Conservation (phyloP, 2,888 invertebrate genomes). For the Gari tellinella region DNA sequence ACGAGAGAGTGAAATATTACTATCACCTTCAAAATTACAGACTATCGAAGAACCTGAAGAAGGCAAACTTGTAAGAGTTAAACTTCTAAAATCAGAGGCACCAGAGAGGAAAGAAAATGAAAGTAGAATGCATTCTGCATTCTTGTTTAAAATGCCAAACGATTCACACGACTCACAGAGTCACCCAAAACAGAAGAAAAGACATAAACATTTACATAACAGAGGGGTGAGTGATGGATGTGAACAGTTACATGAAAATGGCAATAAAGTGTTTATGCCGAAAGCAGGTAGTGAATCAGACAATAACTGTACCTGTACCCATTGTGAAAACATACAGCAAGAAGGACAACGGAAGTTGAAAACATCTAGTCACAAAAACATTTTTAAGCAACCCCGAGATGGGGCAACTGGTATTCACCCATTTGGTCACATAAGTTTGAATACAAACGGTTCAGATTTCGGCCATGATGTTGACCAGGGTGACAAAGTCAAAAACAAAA, state of each 20-base stretch:
- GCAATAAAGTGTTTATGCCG: background rate
- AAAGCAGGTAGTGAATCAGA: too few relatives aligned
- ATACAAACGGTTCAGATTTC: constrained; percentile 12
- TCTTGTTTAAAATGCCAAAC: too few relatives aligned
- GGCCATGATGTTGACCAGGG: constrained; percentile 54
- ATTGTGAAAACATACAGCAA: background rate
- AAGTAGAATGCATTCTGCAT: background rate
- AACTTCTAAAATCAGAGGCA: constrained; percentile 29
- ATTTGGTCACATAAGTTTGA: too few relatives aligned
- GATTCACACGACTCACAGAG: too few relatives aligned
- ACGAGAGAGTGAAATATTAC: constrained; percentile 18
- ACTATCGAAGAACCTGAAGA: constrained; percentile 30
- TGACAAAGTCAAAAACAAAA: constrained; percentile 91
- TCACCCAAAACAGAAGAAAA: too few relatives aligned
- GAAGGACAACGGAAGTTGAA: background rate
- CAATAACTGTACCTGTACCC: background rate
- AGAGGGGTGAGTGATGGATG: too few relatives aligned
- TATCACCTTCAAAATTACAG: constrained; percentile 25
- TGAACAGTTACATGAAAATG: background rate
- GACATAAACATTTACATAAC: too few relatives aligned
- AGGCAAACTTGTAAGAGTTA: constrained; percentile 23
- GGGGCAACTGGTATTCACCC: too few relatives aligned
- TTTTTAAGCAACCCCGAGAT: background rate
- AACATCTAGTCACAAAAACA: background rate
- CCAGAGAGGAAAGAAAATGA: background rate